These are phyloP conservation scores for Acanthisitta chloris DNA, from an alignment of 2,113 vertebrate species.

Conservation along the genomic window DNA sequence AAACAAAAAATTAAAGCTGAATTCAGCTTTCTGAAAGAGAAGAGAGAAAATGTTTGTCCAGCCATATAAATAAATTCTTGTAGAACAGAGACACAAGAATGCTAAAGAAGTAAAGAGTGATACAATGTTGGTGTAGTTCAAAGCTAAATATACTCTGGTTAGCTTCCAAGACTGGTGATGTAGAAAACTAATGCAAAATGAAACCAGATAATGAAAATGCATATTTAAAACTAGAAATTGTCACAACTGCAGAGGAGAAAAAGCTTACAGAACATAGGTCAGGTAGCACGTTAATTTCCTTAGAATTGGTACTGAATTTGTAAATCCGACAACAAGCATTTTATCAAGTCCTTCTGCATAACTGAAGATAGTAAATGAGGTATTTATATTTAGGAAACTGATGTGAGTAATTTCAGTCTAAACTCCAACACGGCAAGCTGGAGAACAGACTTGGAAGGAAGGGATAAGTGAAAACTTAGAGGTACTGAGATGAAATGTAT, in stretches of 20 bases:
- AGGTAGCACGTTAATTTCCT: background rate
- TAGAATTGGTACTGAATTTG: background rate
- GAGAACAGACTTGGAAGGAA: background rate
- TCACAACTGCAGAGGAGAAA: background rate
- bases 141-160: background rate
- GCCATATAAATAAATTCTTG: background rate
- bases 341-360: background rate
- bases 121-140: background rate
- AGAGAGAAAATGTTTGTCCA: background rate
- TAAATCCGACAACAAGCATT: background rate
- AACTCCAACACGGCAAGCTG: background rate
- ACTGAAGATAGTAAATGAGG: background rate
- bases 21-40: background rate
- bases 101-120: background rate
- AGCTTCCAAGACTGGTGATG: background rate
- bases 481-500: background rate
- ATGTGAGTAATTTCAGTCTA: background rate
- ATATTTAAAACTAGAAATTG: background rate
- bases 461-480: background rate
- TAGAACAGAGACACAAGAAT: background rate
- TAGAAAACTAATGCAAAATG: background rate
- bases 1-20: background rate
- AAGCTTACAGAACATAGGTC: background rate
- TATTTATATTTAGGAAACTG: background rate
- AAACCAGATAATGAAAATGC: background rate